These are phyloP conservation scores for Notoglanidium macrostoma DNA, from an alignment of 2,797 vertebrate genomes.

Conservation along the genomic window DNA sequence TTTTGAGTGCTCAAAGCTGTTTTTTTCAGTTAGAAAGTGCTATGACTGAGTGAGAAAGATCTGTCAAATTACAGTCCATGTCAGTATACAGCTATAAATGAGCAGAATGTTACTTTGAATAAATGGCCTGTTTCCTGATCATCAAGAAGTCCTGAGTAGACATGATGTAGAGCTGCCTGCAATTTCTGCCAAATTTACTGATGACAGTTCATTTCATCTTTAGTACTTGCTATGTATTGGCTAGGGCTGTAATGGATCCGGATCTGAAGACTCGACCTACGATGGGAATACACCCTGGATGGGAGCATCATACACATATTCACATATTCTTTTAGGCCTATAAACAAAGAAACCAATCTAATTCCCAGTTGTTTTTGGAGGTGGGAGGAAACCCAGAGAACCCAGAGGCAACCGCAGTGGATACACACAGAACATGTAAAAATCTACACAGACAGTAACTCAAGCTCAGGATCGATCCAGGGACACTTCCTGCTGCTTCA, in stretches of 20 bases:
- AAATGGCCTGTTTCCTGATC: neutral
- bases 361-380: neutral
- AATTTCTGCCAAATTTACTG: neutral
- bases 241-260: neutral
- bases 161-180: neutral
- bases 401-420: neutral
- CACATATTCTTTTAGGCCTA: neutral
- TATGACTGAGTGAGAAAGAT: too few relatives aligned
- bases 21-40: too few relatives aligned
- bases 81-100: neutral
- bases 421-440: neutral
- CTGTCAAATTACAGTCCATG: neutral
- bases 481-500: neutral
- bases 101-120: neutral
- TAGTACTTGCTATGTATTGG: neutral
- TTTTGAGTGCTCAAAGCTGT: too few relatives aligned
- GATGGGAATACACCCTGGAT: neutral
- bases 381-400: neutral
- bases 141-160: neutral
- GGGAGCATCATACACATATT: neutral
- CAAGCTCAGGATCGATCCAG: neutral
- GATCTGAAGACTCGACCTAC: neutral
- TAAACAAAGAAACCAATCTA: neutral
- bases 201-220: neutral
- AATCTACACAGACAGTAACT: neutral